A percentile compares a stretch with the other conserved stretches of the same genome.
phyloP scores from a whole-genome alignment of 2,113 vertebrate species.

The Calidris pugnax region DNA sequence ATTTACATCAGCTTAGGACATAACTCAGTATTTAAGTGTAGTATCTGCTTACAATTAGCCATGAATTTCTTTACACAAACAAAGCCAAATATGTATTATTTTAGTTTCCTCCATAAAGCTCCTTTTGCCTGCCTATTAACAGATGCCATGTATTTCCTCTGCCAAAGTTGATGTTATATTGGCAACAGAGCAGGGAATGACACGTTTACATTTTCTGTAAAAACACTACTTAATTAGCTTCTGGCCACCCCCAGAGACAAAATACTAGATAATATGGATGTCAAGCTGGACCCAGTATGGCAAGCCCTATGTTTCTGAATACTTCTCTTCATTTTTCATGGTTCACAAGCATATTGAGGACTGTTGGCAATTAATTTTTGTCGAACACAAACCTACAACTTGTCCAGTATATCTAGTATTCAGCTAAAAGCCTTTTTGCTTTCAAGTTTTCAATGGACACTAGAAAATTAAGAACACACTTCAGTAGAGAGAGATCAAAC shows the following conservation, averaged over 20 bases:
- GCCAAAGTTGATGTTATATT: conserved; percentile 1
- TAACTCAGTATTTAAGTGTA: not conserved
- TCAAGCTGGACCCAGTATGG: not conserved
- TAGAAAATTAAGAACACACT: not conserved
- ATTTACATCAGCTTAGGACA: not conserved
- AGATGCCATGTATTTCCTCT: not conserved
- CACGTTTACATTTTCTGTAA: not conserved
- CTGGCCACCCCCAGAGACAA: not conserved
- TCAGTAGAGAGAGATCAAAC: not conserved
- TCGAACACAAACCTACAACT: not conserved
- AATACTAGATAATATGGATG: not conserved
- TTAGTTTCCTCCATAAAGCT: conserved; percentile 3
- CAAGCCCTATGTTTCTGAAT: not conserved
- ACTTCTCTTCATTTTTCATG: not conserved
- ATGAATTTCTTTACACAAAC: conserved; percentile 21
- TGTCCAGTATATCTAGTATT: not conserved
- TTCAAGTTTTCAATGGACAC: not conserved
- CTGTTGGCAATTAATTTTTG: not conserved
- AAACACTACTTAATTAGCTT: conserved; percentile 37
- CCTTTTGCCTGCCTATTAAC: conserved; percentile 4
- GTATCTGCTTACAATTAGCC: conserved; percentile 36
- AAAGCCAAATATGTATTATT: conserved; percentile 11
- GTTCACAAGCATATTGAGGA: not conserved
- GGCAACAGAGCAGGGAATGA: not conserved
- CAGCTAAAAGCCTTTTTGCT: not conserved